Percentiles rank a stretch among this genome's conserved stretches.
Conservation (phyloP, 2,113 vertebrate species). For the Albula glossodonta region DNA sequence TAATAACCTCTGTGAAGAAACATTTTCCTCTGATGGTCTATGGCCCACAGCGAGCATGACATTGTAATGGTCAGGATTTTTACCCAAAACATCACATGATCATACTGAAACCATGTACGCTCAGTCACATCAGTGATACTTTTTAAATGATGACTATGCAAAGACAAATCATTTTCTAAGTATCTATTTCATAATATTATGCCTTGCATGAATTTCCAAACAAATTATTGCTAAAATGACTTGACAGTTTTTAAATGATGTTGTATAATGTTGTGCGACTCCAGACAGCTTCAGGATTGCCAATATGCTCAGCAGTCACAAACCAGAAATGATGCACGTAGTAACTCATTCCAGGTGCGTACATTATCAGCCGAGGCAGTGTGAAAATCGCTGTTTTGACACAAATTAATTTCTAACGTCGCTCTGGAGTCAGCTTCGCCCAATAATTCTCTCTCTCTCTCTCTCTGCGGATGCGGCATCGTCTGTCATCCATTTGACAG, state of each 20-base stretch:
- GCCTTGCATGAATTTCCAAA: neutral
- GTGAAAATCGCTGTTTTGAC: neutral
- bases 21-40: no score
- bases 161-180: neutral
- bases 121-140: neutral
- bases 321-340: neutral
- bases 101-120: no score
- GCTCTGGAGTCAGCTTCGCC: neutral
- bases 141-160: neutral
- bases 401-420: neutral
- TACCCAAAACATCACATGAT: no score
- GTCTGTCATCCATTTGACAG: neutral
- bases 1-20: no score
- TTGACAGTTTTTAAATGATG: neutral
- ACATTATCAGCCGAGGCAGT: neutral
- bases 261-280: neutral
- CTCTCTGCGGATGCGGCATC: neutral
- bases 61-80: no score
- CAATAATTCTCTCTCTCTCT: neutral
- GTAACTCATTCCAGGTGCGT: neutral
- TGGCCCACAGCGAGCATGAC: no score
- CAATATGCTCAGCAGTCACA: neutral
- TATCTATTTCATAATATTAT: neutral
- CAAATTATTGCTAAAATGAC: neutral
- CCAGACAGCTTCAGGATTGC: neutral